Conservation (phyloP, 2,113 vertebrate species). For the Salminus brasiliensis region DNA sequence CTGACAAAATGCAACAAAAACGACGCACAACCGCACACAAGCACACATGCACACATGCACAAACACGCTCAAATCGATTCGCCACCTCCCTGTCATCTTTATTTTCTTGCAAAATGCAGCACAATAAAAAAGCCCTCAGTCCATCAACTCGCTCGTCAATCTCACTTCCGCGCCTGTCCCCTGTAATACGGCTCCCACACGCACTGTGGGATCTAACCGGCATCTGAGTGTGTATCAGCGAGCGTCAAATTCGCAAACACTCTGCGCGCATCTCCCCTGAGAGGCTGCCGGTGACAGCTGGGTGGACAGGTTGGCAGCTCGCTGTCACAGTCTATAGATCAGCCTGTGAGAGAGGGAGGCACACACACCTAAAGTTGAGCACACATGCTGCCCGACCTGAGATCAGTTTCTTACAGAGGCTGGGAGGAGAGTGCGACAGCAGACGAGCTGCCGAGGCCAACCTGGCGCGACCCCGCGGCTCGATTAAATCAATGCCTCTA, state of each 20-base stretch:
- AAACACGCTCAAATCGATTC: not conserved
- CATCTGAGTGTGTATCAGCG: conserved; percentile 23
- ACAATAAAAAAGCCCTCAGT: conserved; percentile 17
- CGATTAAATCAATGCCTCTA: conserved; percentile 70
- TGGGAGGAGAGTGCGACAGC: conserved; percentile 16
- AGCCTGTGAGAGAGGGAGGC: conserved; percentile 29
- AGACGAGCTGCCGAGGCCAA: conserved; percentile 55
- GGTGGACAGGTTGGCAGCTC: conserved; percentile 47
- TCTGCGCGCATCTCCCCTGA: conserved; percentile 22
- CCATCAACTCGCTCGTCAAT: conserved; percentile 14
- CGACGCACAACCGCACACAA: not conserved
- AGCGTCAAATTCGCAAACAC: conserved; percentile 5
- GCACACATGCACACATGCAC: not conserved
- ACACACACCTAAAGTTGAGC: conserved; percentile 35
- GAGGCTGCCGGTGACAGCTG: conserved; percentile 27
- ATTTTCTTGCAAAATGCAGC: conserved; percentile 13
- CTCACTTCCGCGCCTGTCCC: conserved; percentile 18
- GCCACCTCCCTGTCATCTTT: conserved; percentile 6
- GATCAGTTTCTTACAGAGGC: conserved; percentile 33
- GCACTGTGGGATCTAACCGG: conserved; percentile 2
- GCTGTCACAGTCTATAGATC: conserved; percentile 49
- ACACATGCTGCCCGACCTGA: conserved; percentile 29
- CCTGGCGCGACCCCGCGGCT: conserved; percentile 62
- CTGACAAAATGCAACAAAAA: not conserved
- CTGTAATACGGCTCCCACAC: conserved; percentile 15